phyloP scores from a whole-genome alignment of 2,888 invertebrate genomes.

The Drosophila villosipedis region DNA sequence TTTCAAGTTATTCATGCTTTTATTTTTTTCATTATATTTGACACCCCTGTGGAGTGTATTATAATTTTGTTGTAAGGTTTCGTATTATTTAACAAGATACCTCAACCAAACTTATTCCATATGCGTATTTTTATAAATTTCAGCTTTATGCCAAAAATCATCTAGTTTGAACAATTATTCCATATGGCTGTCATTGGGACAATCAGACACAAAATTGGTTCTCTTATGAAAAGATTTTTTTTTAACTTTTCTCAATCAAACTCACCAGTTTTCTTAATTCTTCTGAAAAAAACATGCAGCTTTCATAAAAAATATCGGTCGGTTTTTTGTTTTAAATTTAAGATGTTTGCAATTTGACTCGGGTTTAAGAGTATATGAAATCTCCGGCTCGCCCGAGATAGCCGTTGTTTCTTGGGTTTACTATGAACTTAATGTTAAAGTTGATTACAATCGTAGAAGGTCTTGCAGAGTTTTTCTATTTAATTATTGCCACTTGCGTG shows the following conservation, averaged over 20 bases:
- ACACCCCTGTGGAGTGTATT: neutral
- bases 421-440: neutral
- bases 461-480: constrained; percentile 7
- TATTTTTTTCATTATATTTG: neutral
- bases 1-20: neutral
- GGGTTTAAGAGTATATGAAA: neutral
- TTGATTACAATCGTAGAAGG: neutral
- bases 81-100: neutral
- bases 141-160: neutral
- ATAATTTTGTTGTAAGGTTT: neutral
- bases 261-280: neutral
- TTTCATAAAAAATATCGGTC: neutral
- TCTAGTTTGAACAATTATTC: neutral
- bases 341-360: neutral
- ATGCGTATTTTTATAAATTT: neutral
- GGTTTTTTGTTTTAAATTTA: neutral
- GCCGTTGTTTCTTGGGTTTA: neutral
- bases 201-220: neutral
- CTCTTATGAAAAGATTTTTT: neutral
- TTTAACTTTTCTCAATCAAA: neutral
- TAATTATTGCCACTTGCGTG: constrained; percentile 24
- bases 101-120: neutral
- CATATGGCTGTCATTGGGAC: neutral
- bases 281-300: neutral
- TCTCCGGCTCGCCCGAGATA: neutral